These are phyloP conservation scores for Sesia bembeciformis DNA, from an alignment of 2,888 invertebrate species.

Conservation along the genomic window DNA sequence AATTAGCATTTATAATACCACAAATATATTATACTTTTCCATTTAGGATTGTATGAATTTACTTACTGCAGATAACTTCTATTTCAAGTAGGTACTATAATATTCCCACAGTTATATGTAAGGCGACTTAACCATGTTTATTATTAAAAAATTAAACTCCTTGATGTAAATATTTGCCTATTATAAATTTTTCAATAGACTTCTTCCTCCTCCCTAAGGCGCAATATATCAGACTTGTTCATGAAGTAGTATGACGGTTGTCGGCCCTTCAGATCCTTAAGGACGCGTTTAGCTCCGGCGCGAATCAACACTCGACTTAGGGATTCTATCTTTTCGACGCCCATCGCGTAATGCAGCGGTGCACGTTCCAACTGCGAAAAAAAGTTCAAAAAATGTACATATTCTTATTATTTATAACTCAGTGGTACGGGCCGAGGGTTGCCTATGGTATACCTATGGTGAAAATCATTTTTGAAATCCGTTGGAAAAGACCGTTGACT, in stretches of 20 bases:
- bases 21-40: too few species aligned
- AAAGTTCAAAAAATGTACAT: not conserved
- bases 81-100: too few species aligned
- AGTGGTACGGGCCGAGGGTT: not conserved
- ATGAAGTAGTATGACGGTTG: conserved; percentile 94
- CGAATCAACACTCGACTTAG: conserved; percentile 86
- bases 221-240: conserved; percentile 90
- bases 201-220: conserved; percentile 89
- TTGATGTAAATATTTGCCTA: too few species aligned
- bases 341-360: conserved; percentile 93
- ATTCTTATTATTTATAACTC: not conserved
- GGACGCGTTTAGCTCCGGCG: conserved; percentile 86
- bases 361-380: conserved; percentile 86
- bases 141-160: too few species aligned
- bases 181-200: conserved; percentile 43
- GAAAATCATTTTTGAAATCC: too few species aligned
- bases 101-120: too few species aligned
- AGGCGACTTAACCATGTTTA: too few species aligned
- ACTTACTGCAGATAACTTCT: too few species aligned
- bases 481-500: too few species aligned
- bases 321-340: conserved; percentile 86
- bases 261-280: conserved; percentile 90
- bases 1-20: too few species aligned
- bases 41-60: too few species aligned
- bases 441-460: too few species aligned